phyloP scores from a whole-genome alignment of 2,113 vertebrate species.

The Amblyornis subalaris region DNA sequence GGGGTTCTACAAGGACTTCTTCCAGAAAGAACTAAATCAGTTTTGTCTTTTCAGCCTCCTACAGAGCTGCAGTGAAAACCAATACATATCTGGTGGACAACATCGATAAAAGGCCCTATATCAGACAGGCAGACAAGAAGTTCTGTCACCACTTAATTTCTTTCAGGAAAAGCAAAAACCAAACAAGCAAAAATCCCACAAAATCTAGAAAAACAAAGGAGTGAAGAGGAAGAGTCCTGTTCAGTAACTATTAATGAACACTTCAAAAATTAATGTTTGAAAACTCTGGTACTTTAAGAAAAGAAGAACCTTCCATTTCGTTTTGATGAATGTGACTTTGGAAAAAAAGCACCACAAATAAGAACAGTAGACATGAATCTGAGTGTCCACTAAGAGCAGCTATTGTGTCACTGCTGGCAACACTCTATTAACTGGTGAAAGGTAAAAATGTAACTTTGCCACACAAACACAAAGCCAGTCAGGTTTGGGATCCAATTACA shows the following conservation, averaged over 20 bases:
- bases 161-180: not conserved
- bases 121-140: not conserved
- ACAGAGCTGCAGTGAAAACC: not conserved
- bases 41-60: not conserved
- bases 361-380: rapidly evolving
- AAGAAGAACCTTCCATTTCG: not conserved
- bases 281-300: not conserved
- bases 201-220: not conserved
- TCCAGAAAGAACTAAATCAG: not conserved
- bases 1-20: not conserved
- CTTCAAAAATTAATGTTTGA: not conserved
- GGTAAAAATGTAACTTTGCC: not conserved
- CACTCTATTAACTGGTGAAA: not conserved
- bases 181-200: not conserved
- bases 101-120: rapidly evolving
- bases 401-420: not conserved
- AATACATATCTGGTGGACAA: rapidly evolving
- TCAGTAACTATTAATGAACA: not conserved
- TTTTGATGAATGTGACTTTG: not conserved
- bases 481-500: not conserved
- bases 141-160: not conserved
- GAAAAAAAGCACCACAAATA: not conserved
- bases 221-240: not conserved
- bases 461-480: not conserved
- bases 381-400: not conserved